Percentiles rank a stretch among this genome's conserved stretches.
Conservation (phyloP, 2,888 invertebrate genomes). For the Orthosia cruda region DNA sequence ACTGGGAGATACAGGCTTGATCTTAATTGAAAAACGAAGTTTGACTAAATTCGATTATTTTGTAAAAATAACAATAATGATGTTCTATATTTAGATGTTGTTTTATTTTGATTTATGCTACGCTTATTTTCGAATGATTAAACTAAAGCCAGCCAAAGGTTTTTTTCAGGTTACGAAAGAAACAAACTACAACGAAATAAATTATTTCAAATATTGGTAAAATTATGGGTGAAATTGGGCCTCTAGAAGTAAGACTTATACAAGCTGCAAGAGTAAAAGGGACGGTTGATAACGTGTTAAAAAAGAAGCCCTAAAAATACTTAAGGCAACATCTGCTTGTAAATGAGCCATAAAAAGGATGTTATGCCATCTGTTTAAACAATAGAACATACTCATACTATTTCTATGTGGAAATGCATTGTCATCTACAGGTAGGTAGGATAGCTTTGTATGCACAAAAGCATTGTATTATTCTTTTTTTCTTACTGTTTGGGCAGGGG, state of each 20-base stretch:
- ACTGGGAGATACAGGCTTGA: too few relatives aligned
- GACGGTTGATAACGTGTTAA: neutral
- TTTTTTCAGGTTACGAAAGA: too few relatives aligned
- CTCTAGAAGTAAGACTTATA: too few relatives aligned
- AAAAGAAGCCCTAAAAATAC: neutral
- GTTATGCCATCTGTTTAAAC: conserved; percentile 7
- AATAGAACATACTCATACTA: neutral
- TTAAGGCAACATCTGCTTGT: conserved; percentile 5
- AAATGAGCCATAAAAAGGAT: neutral
- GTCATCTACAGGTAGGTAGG: neutral
- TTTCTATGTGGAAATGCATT: neutral
- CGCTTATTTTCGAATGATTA: too few relatives aligned
- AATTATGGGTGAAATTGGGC: neutral
- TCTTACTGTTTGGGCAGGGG: too few relatives aligned
- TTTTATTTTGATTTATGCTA: too few relatives aligned
- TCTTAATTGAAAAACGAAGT: too few relatives aligned
- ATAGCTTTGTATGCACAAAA: conserved; percentile 1
- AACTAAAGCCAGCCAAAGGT: too few relatives aligned
- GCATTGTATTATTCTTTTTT: neutral
- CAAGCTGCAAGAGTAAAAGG: neutral
- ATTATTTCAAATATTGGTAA: neutral
- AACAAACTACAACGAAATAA: too few relatives aligned
- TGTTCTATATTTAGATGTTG: too few relatives aligned
- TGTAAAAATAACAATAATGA: too few relatives aligned
- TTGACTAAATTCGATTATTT: too few relatives aligned